Conservation (phyloP, 2,888 invertebrate species). For the Oscheius sp. region DNA sequence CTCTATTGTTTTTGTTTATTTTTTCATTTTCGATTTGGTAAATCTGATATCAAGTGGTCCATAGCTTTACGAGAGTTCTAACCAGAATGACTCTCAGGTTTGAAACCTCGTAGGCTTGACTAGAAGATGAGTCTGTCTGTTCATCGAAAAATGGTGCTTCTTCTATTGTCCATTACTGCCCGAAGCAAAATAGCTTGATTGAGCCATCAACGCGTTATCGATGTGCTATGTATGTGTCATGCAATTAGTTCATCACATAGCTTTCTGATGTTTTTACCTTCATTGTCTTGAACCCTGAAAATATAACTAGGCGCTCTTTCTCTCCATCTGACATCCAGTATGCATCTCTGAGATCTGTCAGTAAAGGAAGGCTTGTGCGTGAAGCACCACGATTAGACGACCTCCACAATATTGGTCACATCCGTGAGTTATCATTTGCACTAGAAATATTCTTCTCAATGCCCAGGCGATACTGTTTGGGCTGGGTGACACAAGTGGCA, state of each 20-base stretch:
- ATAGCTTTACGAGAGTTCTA: too few relatives aligned
- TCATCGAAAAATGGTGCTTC: not conserved
- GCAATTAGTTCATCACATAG: slow-evolving; percentile 60
- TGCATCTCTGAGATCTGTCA: slow-evolving; percentile 83
- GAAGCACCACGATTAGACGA: slow-evolving; percentile 83
- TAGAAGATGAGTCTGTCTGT: not conserved
- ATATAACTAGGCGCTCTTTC: slow-evolving; percentile 28
- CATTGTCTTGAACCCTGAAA: slow-evolving; percentile 47
- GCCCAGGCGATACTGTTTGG: slow-evolving; percentile 90
- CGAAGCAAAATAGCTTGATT: not conserved
- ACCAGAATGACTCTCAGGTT: too few relatives aligned
- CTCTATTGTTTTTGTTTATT: too few relatives aligned
- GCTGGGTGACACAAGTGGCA: slow-evolving; percentile 84
- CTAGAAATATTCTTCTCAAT: not conserved
- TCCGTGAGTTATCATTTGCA: slow-evolving; percentile 52
- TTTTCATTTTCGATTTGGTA: too few relatives aligned
- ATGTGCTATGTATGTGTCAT: slow-evolving; percentile 51
- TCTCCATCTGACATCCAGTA: slow-evolving; percentile 14
- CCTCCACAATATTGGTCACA: slow-evolving; percentile 73
- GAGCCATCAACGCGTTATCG: not conserved
- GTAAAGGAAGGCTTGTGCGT: slow-evolving; percentile 89
- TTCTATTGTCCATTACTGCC: slow-evolving; percentile 22
- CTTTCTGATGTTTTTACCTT: slow-evolving; percentile 58
- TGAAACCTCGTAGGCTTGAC: slow-evolving; percentile 40
- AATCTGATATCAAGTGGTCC: too few relatives aligned